Conservation (phyloP, 2,888 invertebrate genomes). For the Mantis religiosa region DNA sequence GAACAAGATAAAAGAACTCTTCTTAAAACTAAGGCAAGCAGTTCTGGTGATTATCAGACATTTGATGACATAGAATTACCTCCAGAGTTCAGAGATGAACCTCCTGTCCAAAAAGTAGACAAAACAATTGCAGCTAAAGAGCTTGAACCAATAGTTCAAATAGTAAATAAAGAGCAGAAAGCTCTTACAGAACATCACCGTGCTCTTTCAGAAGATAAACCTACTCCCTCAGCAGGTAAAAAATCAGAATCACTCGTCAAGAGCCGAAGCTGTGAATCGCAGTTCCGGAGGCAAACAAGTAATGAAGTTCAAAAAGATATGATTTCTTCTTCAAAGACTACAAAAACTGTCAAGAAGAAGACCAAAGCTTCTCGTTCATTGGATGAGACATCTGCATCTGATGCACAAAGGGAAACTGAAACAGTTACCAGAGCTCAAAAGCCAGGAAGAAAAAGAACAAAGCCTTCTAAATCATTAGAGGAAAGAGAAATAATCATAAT, state of each 20-base stretch:
- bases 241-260: neutral
- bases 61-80: slow-evolving; percentile 28
- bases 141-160: neutral
- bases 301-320: neutral
- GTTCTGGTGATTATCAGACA: slow-evolving; percentile 28
- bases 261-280: neutral
- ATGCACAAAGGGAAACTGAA: neutral
- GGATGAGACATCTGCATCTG: neutral
- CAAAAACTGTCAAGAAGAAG: neutral
- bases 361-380: neutral
- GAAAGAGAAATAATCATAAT: neutral
- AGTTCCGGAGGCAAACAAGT: neutral
- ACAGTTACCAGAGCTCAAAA: neutral
- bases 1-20: slow-evolving; percentile 4
- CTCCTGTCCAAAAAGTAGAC: neutral
- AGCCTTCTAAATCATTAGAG: neutral
- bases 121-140: neutral
- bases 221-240: neutral
- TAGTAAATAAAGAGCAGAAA: neutral
- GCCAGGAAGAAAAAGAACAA: neutral
- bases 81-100: slow-evolving; percentile 10
- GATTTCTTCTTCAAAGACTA: neutral
- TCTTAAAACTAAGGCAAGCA: neutral
- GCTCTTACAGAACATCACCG: neutral
- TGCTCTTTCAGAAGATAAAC: neutral